phyloP scores from a whole-genome alignment of 1,140 invertebrate species.

The Onthophagus taurus region DNA sequence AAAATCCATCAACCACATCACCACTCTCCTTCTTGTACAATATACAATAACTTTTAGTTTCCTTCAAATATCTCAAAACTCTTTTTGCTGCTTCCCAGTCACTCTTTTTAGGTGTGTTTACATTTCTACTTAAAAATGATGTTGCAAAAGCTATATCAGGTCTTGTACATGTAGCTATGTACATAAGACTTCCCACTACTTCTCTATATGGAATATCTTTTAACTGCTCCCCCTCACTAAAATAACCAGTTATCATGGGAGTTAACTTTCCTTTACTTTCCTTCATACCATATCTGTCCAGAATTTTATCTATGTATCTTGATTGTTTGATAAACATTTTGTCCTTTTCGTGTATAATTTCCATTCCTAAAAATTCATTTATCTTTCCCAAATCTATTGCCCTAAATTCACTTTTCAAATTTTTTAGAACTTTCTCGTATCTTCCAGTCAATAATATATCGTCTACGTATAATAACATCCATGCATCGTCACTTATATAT shows the following conservation, averaged over 20 bases:
- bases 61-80: slow-evolving; percentile 3
- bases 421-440: too few relatives aligned
- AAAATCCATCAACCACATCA: background rate
- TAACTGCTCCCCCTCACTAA: background rate
- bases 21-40: background rate
- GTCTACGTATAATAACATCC: slow-evolving; percentile 2
- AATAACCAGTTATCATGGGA: background rate
- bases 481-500: background rate
- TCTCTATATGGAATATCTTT: slow-evolving; percentile 4
- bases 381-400: slow-evolving; percentile 1
- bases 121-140: background rate
- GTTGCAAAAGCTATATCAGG: slow-evolving; percentile 4
- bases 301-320: background rate
- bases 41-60: background rate
- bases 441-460: background rate
- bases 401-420: background rate
- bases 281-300: background rate
- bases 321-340: background rate
- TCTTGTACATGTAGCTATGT: background rate
- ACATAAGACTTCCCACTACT: background rate
- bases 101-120: background rate
- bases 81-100: slow-evolving; percentile 2
- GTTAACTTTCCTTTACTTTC: background rate
- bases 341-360: background rate
- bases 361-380: slow-evolving; percentile 1